Base-by-base conservation (phyloP, 2,113 vertebrate species). In the Globicephala melas region DNA sequence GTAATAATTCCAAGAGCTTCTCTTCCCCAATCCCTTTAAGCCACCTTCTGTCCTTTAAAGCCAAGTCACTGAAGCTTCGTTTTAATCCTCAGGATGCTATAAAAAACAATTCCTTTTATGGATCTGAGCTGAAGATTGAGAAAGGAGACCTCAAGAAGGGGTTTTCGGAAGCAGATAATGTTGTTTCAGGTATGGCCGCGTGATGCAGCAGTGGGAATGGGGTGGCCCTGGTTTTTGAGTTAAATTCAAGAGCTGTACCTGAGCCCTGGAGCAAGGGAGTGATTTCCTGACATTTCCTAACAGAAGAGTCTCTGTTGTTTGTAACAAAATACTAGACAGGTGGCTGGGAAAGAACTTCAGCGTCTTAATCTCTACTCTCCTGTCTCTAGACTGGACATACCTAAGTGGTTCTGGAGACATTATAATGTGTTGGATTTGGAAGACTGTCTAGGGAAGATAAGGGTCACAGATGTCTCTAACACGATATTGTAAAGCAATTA, bases 91-190 rank as follows among this genome's bases (percentile, higher is more conserved):
- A 99, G 99, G 99, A 99, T 94, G 99, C 99, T 20, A 99, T 99
- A 93, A 98, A 99, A 50, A 98, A 99, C 84, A 97, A 99, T 92
- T 99, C 99, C n/a, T 99, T 99, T 98, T 98, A 99, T 96, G 97
- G 98, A n/a, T 65, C 97, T 90, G 98, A 99, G 96, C 98, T 98
- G 98, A 99, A 98, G 95, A 98, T 99, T 14, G 99, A 99, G 95
- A 99, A 98, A 23, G 99, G 99, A 97, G 98, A 99, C 92, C 97
- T 99, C 76, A 98, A 98, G 82, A 98, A 98, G 67, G 99, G 99
- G 15, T 99, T 99, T 98, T 98, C 99, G 83, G 99, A 99, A 95
- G 99, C 99, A 14, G 99, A 99, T 97, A 98, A 99, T 71, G 97
- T 99, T 90, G 94, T 99, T 88, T 99, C 99, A 98, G 99, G 99